These are phyloP conservation scores for Cheirogaleus medius DNA, from an alignment of 2,113 vertebrate genomes.

Conservation along the genomic window DNA sequence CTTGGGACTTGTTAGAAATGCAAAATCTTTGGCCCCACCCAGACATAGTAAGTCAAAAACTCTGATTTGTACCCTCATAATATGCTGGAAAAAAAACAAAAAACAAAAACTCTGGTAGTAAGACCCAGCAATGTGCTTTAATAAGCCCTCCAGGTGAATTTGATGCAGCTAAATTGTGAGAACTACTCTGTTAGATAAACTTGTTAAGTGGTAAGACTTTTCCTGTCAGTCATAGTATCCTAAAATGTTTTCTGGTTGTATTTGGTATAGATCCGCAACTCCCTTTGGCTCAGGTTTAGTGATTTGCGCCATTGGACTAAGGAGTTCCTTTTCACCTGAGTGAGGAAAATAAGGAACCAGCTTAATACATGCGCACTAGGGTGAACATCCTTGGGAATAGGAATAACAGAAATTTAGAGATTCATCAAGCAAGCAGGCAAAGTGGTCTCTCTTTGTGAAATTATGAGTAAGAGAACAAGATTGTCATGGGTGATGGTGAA, in stretches of 20 bases:
- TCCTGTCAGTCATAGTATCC: neutral
- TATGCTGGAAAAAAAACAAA: too few relatives aligned
- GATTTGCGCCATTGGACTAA: neutral
- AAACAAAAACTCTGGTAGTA: neutral
- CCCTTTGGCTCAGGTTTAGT: neutral
- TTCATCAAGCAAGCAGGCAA: neutral
- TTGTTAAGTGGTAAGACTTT: neutral
- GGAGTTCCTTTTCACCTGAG: neutral
- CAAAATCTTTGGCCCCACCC: neutral
- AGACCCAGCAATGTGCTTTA: neutral
- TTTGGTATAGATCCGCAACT: neutral
- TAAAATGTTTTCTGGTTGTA: neutral
- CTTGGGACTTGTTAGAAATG: neutral
- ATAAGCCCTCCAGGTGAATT: neutral
- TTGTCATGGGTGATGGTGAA: neutral
- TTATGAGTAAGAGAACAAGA: neutral
- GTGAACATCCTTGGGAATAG: neutral
- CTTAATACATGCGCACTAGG: neutral
- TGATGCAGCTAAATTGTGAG: neutral
- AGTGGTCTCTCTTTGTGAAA: neutral
- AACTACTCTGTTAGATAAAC: neutral
- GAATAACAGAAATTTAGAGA: neutral
- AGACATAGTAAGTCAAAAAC: conserved; percentile 8
- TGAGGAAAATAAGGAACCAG: neutral
- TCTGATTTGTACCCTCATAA: too few relatives aligned